Base-by-base conservation (phyloP, 2,113 vertebrate species). In the Mola mola region DNA sequence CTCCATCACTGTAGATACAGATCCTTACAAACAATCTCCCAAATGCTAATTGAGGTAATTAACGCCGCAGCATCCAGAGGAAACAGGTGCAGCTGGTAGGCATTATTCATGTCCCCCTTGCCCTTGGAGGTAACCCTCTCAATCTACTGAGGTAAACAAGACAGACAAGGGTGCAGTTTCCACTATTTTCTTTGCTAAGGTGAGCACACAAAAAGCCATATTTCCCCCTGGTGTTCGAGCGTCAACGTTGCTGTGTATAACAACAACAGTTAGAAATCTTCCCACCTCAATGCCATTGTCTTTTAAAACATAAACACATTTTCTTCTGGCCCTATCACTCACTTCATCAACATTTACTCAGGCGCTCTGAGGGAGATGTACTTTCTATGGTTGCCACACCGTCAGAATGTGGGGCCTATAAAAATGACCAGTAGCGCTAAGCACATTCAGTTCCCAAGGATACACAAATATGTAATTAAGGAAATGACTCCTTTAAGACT, bases 31-130 rank as follows among this genome's bases (percentile, higher is more conserved):
- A 90, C 84, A 87, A 85, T 89, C 89, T 91, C 86, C 88, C 82
- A 88, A 91, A 91, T 91, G 89, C 89, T 92, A 91, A 93, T 92
- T 89, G 85, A 79, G 79, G 87, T 91, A 93, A 92, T 92, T 92
- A 91, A 85, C 88, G 80, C 76, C 65, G 62, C 84, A 33, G 87
- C 89, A 87, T 91, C 85, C 89, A 84, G 85, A 88, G 79, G 86
- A 83, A 89, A 88, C 87, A 90, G 89, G 87, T 90, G 86, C 89
- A 90, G 90, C 89, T 90, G 83, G 72, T 67, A 75, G 79, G 61
- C 86, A 90, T 93, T 89, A 91, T 82, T 92, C 89, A 91, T 88
- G 88, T 83, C 71, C 76, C 28, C 81, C 83, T 83, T 88, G 88
- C 85, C 88, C 88, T 89, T 90, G 88, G 82, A 89, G 88, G 74